Conservation (phyloP, 2,888 invertebrate species). For the Zelleria hepariella region DNA sequence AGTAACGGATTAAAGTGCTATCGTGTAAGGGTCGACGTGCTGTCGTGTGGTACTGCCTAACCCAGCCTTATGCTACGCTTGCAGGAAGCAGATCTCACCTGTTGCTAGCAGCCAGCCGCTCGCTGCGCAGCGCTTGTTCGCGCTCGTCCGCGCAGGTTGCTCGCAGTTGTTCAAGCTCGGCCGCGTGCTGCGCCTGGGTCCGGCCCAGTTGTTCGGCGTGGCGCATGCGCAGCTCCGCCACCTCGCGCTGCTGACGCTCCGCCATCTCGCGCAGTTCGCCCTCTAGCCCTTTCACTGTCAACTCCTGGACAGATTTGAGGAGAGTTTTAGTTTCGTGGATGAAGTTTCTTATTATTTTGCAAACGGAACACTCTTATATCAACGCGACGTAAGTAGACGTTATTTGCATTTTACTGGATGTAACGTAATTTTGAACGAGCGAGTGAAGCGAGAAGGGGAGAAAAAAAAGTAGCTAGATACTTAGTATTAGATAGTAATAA, state of each 20-base stretch:
- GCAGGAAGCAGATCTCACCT: no score
- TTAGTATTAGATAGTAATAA: no score
- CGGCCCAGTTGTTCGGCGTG: conserved; percentile 54
- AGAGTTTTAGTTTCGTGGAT: not conserved
- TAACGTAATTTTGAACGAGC: no score
- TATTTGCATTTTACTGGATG: no score
- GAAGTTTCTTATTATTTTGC: not conserved
- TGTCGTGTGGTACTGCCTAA: no score
- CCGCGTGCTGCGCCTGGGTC: conserved; percentile 50
- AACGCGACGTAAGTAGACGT: no score
- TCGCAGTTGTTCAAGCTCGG: conserved; percentile 63
- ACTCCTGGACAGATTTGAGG: conserved; percentile 64
- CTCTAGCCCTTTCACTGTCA: conserved; percentile 90
- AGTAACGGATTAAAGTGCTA: no score
- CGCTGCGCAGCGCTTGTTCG: conserved; percentile 52
- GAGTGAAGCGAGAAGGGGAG: no score
- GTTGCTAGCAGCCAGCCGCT: conserved; percentile 55
- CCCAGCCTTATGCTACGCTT: no score
- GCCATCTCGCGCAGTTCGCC: conserved; percentile 86
- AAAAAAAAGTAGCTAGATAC: no score
- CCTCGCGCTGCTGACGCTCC: conserved; percentile 76
- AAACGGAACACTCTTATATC: no score
- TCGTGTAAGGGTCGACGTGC: no score
- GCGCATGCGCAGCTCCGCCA: conserved; percentile 64
- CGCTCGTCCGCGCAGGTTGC: conserved; percentile 65